Percentiles rank a stretch among this genome's conserved stretches.
These are phyloP conservation scores for Oeneis ivallda DNA, from an alignment of 2,888 invertebrate species.

Conservation along the genomic window DNA sequence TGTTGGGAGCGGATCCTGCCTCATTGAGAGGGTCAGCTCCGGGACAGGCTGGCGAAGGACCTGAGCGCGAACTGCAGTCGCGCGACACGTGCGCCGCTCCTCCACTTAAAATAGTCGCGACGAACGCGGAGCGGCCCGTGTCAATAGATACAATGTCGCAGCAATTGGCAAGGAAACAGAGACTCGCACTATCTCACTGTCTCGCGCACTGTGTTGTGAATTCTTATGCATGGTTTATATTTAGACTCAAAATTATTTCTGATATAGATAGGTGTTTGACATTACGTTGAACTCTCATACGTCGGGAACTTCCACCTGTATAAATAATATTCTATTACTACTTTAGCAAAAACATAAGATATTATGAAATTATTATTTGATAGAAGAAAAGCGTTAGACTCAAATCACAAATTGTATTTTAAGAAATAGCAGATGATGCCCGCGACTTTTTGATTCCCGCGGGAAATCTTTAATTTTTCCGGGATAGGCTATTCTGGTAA, in stretches of 20 bases:
- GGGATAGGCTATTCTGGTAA: no score
- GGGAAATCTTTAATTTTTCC: no score
- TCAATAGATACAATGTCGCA: conserved; percentile 80
- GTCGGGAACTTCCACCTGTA: conserved; percentile 78
- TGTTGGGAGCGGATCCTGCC: conserved; percentile 52
- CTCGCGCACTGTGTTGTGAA: conserved; percentile 81
- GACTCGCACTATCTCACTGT: conserved; percentile 80
- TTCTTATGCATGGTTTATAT: conserved; percentile 80
- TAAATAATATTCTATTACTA: conserved; percentile 60
- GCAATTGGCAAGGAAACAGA: conserved; percentile 79
- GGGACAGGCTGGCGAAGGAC: conserved; percentile 38
- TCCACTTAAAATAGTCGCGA: conserved; percentile 70
- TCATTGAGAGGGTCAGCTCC: conserved; percentile 46
- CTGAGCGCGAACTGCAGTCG: conserved; percentile 40
- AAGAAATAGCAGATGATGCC: no score
- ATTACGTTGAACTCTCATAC: conserved; percentile 82
- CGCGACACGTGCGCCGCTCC: conserved; percentile 57
- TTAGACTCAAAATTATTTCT: conserved; percentile 80
- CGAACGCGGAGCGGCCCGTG: conserved; percentile 67
- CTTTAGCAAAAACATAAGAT: conserved; percentile 39
- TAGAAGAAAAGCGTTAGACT: no score
- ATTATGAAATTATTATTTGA: not conserved
- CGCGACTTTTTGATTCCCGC: no score
- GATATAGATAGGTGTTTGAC: conserved; percentile 82
- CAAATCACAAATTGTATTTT: no score